Evolutionary conservation across 2,797 vertebrate species (phyloP).

Genomic region (Sebastes melanostomus): DNA sequence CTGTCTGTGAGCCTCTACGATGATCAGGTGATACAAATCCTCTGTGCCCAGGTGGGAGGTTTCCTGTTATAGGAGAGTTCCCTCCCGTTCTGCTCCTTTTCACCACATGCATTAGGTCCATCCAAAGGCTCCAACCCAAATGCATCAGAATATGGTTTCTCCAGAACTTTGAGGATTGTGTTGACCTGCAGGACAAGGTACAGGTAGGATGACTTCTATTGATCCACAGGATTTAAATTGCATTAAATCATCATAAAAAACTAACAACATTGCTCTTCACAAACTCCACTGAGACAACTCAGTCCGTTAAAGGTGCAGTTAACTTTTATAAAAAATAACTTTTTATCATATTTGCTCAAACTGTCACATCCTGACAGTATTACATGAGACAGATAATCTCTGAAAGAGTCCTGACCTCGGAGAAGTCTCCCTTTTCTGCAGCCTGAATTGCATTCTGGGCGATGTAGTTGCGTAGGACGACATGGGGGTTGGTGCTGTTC

Average conservation of each 20-base stretch:
- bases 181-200: slow-evolving; percentile 74
- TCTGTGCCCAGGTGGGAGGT: slow-evolving; percentile 87
- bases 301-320: neutral
- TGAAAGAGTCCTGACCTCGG: slow-evolving; percentile 79
- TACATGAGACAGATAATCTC: too few species aligned
- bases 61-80: slow-evolving; percentile 77
- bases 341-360: neutral
- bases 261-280: neutral
- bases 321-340: neutral
- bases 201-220: neutral
- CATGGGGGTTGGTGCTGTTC: slow-evolving; percentile 85
- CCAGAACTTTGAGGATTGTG: slow-evolving; percentile 83
- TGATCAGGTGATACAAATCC: slow-evolving; percentile 90
- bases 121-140: slow-evolving; percentile 19
- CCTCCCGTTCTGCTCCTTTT: neutral
- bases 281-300: neutral
- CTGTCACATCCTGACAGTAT: neutral
- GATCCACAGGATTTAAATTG: neutral
- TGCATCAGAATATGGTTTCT: slow-evolving; percentile 79
- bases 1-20: slow-evolving; percentile 76
- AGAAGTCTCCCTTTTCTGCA: slow-evolving; percentile 88
- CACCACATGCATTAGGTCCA: neutral
- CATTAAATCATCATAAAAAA: neutral
- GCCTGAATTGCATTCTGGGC: slow-evolving; percentile 90
- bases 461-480: slow-evolving; percentile 89